Evolutionary conservation across 2,888 invertebrate species (phyloP), one percentile per base, ranked within the genome.

Genomic region (Himalopsyche anomala): DNA sequence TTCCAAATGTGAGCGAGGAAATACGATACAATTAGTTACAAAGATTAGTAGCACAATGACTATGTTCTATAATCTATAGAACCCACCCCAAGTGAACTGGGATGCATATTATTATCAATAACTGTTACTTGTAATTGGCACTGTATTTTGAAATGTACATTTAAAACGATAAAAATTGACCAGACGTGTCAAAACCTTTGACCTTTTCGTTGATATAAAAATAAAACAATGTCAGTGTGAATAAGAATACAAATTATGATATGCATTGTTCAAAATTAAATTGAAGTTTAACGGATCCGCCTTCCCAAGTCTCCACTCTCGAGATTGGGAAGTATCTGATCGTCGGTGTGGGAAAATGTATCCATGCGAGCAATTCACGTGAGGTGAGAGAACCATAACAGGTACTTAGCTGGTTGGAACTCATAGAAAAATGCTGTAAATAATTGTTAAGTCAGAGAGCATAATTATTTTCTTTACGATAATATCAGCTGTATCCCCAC

Each of bases 271-370:
- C 36, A 74, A 62, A 74, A 36, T 36, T 74, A 36, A 74, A 36
- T 36, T 74, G 15, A 36, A 36, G 74, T 74, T 74, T 38, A 74
- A 74, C 36, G 12, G 74, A 74, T 19, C 74, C 74, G 74, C 74
- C 74, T 74, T 74, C 12, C 74, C 4, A 5, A 15, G 74, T 74
- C 38, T 74, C 12, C 74, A 74, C 8, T 74, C 62, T 74, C 38
- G 74, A 15, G 15, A 74, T 74, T 51, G 36, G 36, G n/a, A 36
- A 74, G 36, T 74, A 74, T 74, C 74, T 36, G 74, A 74, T 74
- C 74, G 36, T 74, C 36, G 36, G 74, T 74, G 74, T 74, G 74
- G 74, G 74, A 74, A 74, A 74, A 74, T 74, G 36, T 74, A 74
- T 28, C 12, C 36, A 74, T 74, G 74, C 28, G 74, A 74, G 74